These are phyloP conservation scores for Glaucidium brasilianum DNA, from an alignment of 2,113 vertebrate species.

Conservation along the genomic window DNA sequence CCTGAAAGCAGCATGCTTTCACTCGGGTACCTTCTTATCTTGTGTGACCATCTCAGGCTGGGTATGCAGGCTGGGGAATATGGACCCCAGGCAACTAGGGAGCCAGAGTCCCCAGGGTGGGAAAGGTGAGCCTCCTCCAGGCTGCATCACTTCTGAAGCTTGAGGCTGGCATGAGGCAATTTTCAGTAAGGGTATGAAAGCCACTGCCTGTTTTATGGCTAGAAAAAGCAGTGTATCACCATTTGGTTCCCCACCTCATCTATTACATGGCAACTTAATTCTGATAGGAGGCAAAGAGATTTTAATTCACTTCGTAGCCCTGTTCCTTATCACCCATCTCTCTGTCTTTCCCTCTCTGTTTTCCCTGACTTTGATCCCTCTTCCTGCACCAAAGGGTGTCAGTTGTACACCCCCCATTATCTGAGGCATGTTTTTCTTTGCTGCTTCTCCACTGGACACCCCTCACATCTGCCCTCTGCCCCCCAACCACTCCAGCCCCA, in stretches of 20 bases:
- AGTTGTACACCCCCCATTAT: neutral
- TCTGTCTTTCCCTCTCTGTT: neutral
- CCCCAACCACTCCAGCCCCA: accelerated
- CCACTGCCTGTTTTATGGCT: neutral
- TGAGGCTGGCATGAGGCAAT: neutral
- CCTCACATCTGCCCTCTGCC: neutral
- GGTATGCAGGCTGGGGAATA: neutral
- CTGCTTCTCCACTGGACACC: neutral
- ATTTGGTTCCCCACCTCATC: neutral
- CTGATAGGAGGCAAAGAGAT: neutral
- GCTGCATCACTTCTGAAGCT: neutral
- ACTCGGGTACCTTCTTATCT: neutral
- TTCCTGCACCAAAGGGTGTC: neutral
- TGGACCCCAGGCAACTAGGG: neutral
- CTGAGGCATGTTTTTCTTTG: neutral
- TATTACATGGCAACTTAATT: neutral
- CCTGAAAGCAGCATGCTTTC: neutral
- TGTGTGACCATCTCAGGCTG: accelerated
- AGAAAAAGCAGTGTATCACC: accelerated
- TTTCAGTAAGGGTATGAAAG: neutral
- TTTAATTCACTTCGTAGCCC: neutral
- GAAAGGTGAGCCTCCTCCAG: neutral
- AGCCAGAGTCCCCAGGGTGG: neutral
- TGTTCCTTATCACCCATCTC: neutral
- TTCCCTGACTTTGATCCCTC: neutral